phyloP scores from a whole-genome alignment of 2,113 vertebrate genomes.

The Crocuta crocuta region DNA sequence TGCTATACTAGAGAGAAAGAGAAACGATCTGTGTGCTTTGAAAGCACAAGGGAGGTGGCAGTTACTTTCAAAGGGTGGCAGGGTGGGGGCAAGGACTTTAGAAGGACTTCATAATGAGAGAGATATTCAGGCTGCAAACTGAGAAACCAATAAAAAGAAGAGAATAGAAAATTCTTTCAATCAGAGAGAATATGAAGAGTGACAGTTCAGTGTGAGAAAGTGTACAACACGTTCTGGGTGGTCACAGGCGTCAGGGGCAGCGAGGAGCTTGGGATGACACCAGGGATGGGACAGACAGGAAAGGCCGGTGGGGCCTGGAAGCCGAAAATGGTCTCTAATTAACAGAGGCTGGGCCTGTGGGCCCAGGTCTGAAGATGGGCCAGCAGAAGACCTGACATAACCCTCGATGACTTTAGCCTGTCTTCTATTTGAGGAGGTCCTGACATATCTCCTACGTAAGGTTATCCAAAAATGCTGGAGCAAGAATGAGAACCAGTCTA shows the following conservation, averaged over 20 bases:
- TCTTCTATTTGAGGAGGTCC: neutral
- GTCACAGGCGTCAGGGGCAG: no score
- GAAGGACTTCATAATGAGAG: neutral
- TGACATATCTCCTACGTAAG: neutral
- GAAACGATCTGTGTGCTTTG: neutral
- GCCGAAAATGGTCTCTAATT: accelerated
- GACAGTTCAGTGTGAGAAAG: neutral
- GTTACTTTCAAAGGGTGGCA: neutral
- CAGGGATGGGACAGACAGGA: neutral
- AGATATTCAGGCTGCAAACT: neutral
- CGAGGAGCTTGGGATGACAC: neutral
- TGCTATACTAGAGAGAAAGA: neutral
- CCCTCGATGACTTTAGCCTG: neutral
- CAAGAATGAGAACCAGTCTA: neutral
- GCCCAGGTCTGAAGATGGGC: neutral
- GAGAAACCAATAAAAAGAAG: neutral
- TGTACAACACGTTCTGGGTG: neutral
- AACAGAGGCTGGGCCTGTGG: neutral
- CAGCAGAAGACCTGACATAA: neutral
- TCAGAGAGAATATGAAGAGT: neutral
- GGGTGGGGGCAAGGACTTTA: neutral
- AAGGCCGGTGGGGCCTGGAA: neutral
- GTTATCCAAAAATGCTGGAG: neutral
- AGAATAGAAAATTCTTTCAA: neutral
- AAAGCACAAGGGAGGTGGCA: neutral